phyloP scores from a whole-genome alignment of 1,140 invertebrate genomes.

The Drosophila takahashii region DNA sequence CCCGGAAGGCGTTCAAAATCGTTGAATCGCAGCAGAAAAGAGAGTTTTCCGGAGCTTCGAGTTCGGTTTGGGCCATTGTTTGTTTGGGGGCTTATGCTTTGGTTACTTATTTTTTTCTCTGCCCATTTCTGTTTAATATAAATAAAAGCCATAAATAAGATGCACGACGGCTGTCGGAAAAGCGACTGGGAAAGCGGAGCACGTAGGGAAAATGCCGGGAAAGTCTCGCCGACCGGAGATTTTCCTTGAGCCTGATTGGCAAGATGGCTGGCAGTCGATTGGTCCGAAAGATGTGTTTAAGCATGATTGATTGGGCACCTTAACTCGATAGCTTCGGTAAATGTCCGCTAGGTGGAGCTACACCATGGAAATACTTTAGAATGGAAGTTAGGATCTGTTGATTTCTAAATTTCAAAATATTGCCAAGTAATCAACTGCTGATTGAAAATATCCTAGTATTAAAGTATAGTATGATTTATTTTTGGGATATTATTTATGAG shows the following conservation, averaged over 20 bases:
- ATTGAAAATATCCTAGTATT: too few species aligned
- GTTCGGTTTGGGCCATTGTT: conserved; percentile 32
- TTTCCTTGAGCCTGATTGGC: conserved; percentile 21
- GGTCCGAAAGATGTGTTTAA: conserved; percentile 29
- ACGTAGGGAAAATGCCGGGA: conserved; percentile 21
- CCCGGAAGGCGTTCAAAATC: conserved; percentile 35
- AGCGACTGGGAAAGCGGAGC: background rate
- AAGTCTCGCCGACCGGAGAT: background rate
- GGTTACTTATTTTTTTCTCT: background rate
- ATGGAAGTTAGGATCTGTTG: background rate
- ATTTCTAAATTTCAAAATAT: background rate
- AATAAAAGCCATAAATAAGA: conserved; percentile 53
- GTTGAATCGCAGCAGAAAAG: conserved; percentile 1
- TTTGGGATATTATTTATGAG: too few species aligned
- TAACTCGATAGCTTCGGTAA: conserved; percentile 9
- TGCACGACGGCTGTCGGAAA: conserved; percentile 23
- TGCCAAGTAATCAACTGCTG: background rate
- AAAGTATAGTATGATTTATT: too few species aligned
- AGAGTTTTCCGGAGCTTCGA: conserved; percentile 8
- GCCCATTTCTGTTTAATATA: conserved; percentile 35
- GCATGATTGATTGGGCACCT: conserved; percentile 40
- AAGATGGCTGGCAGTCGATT: conserved; percentile 22
- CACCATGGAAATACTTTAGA: background rate
- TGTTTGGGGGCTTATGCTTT: conserved; percentile 42
- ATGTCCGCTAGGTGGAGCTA: background rate